These are phyloP conservation scores for Tauraco erythrolophus DNA, from an alignment of 2,113 vertebrate genomes.

Conservation along the genomic window DNA sequence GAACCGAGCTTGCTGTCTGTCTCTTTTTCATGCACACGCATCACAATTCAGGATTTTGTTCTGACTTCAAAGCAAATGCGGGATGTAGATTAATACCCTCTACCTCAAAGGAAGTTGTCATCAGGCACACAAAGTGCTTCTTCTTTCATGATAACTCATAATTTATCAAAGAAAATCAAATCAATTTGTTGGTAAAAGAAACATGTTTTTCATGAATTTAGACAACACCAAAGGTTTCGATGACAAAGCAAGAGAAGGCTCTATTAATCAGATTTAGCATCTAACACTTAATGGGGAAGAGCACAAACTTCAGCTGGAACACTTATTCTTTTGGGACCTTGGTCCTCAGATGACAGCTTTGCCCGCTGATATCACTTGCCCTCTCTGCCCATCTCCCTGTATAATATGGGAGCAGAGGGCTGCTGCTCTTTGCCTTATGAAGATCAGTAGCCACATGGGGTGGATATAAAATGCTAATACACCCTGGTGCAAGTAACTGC, in stretches of 20 bases:
- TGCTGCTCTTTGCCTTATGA: not conserved
- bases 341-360: not conserved
- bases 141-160: constrained; percentile 62
- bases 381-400: not conserved
- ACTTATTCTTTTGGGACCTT: not conserved
- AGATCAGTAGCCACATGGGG: not conserved
- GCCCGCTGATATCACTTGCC: not conserved
- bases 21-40: constrained; percentile 5
- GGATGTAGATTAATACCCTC: constrained; percentile 46
- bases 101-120: constrained; percentile 69
- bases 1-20: not conserved
- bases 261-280: constrained; percentile 36
- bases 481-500: not conserved
- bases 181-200: constrained; percentile 65
- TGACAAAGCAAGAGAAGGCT: constrained; percentile 28
- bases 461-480: not conserved
- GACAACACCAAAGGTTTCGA: not conserved
- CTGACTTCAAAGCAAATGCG: constrained; percentile 49
- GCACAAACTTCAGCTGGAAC: constrained; percentile 8
- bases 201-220: constrained; percentile 48
- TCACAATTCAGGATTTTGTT: constrained; percentile 40
- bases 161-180: constrained; percentile 72
- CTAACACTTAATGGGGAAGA: not conserved
- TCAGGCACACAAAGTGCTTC: constrained; percentile 31
- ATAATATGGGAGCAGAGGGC: not conserved